A percentile compares a stretch with the other conserved stretches of the same genome.
phyloP scores from a whole-genome alignment of 2,888 invertebrate genomes.

The Allolobophora icterica region DNA sequence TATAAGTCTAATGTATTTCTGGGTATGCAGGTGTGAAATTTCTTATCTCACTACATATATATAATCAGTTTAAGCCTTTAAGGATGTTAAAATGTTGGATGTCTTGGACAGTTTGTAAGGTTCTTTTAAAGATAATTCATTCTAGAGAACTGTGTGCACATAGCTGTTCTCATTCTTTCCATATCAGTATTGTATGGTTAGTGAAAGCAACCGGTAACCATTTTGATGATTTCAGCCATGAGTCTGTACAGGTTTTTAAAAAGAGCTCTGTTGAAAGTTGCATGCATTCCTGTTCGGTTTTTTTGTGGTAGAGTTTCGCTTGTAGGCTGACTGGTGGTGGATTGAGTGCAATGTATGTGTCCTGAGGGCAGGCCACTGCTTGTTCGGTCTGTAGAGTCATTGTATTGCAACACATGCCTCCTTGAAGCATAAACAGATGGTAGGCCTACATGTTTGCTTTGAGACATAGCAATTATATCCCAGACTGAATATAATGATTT shows the following conservation, averaged over 20 bases:
- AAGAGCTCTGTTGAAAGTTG: neutral
- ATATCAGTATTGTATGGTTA: neutral
- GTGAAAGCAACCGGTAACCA: neutral
- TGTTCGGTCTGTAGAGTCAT: neutral
- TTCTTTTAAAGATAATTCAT: constrained; percentile 6
- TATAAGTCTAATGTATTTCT: too few species aligned
- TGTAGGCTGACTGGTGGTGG: neutral
- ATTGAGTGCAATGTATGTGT: neutral
- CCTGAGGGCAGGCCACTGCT: neutral
- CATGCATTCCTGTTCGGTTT: constrained; percentile 11
- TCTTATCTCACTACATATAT: too few species aligned
- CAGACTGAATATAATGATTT: constrained; percentile 18
- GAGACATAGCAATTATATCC: neutral
- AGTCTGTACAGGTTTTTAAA: neutral
- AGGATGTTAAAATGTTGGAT: neutral
- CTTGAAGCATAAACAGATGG: constrained; percentile 22
- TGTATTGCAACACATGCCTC: neutral
- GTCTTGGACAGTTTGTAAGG: neutral
- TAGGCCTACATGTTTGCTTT: neutral
- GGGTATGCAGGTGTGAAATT: too few species aligned
- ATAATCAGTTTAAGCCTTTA: neutral
- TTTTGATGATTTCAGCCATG: neutral
- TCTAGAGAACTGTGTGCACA: neutral
- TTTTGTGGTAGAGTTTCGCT: neutral
- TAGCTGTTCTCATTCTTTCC: too few species aligned